phyloP scores from a whole-genome alignment of 2,113 vertebrate species.

The Sitta europaea region DNA sequence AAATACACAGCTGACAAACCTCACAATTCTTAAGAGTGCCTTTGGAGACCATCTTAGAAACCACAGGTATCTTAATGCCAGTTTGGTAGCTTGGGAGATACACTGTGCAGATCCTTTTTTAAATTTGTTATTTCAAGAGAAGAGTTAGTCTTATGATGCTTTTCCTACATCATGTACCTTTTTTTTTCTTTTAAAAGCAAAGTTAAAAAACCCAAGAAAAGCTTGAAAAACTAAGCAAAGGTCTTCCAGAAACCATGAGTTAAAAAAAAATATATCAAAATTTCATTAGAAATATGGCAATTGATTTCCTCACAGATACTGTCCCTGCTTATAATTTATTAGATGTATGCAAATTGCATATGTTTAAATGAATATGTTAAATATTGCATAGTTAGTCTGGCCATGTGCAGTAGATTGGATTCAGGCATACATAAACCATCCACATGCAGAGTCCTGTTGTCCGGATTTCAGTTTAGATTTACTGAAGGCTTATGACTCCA shows the following conservation, averaged over 20 bases:
- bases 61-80: not conserved
- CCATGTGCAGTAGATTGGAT: not conserved
- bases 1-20: not conserved
- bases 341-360: not conserved
- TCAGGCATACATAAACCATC: not conserved
- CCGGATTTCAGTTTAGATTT: not conserved
- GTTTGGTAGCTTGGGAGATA: not conserved
- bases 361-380: not conserved
- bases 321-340: not conserved
- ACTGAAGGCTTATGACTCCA: not conserved
- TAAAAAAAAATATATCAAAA: not conserved
- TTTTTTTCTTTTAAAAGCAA: not conserved
- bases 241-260: not conserved
- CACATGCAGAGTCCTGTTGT: not conserved
- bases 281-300: not conserved
- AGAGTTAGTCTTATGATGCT: not conserved
- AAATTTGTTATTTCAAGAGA: not conserved
- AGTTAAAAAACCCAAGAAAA: not conserved
- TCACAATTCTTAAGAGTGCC: not conserved
- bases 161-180: not conserved
- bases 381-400: not conserved
- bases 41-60: not conserved
- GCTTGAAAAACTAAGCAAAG: not conserved
- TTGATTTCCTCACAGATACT: not conserved
- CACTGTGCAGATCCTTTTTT: not conserved